Conservation (phyloP, 2,797 vertebrate species). For the Perdix hodgsoniae region DNA sequence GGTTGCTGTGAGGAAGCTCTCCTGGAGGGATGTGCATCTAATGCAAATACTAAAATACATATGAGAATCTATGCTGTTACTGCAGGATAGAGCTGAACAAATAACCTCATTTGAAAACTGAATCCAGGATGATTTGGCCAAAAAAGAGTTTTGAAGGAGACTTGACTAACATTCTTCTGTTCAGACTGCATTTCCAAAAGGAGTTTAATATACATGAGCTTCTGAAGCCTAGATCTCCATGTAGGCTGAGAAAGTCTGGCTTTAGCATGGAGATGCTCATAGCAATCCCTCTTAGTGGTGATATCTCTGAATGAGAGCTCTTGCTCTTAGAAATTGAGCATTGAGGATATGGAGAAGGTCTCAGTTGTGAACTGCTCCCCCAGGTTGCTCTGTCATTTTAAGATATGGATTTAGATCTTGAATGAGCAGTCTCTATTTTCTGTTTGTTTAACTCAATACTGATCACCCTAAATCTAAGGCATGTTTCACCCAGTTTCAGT, state of each 20-base stretch:
- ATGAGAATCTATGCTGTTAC: too few relatives aligned
- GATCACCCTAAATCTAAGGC: neutral
- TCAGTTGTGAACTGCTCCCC: neutral
- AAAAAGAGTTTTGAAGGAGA: neutral
- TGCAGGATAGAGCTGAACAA: neutral
- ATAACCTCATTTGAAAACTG: neutral
- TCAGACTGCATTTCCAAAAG: neutral
- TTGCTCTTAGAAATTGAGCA: neutral
- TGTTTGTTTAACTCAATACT: neutral
- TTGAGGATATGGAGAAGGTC: neutral
- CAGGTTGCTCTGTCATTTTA: neutral
- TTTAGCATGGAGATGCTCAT: neutral
- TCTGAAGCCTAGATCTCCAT: neutral
- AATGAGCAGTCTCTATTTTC: neutral
- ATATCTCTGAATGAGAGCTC: neutral
- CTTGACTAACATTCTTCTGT: neutral
- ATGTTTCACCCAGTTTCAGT: neutral
- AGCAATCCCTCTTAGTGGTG: neutral
- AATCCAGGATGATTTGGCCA: neutral
- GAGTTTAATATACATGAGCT: neutral
- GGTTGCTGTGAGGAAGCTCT: neutral
- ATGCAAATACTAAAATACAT: too few relatives aligned
- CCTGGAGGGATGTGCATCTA: neutral
- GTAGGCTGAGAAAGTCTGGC: too few relatives aligned
- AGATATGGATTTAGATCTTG: neutral